Base-by-base conservation (phyloP, 2,113 vertebrate species). In the Aphyosemion australe region DNA sequence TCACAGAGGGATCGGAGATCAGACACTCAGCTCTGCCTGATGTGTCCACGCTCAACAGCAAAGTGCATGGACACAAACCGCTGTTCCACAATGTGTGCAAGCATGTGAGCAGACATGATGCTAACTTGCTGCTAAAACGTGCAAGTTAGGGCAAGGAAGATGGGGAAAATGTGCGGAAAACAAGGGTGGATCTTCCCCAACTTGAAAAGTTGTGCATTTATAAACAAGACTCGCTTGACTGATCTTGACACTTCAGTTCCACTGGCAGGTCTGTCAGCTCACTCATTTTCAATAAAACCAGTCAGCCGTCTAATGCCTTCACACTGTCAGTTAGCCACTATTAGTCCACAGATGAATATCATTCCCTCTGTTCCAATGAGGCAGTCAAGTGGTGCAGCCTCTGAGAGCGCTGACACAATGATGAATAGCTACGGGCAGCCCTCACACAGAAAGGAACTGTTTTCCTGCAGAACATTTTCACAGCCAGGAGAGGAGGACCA, bases 211-310 rank as follows among this genome's bases (percentile, higher is more conserved):
- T 84, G 63, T 78, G 63, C 76, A 72, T 84, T 81, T 82, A 89
- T 87, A 87, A 86, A 86, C 84, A 84, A 43, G 80, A 76, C 78
- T 65, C 70, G 82, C 87, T 80, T 49, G 73, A 80, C 69, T 78
- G 71, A 83, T 61, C 42, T 74, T 67, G 70, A 63, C 64, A 41
- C 83, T 81, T 78, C 59, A 70, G 74, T 84, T 84, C 49, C 50
- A 20, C 65, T 71, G 79, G 68, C 85, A 77, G 65, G 60, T 77
- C 78, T 76, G 86, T 85, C 83, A 81, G 80, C 76, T 86, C 72
- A 79, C 82, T 89, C 89, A 71, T 78, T 88, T 89, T 85, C 88
- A 86, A 87, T 89, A 84, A 91, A 87, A 72, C 65, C 85, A 89
- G 81, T 70, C 84, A 90, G 78, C 82, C 86, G 71, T 83, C 86